Evolutionary conservation across 2,797 vertebrate genomes (phyloP).

Genomic region (Tenualosa ilisha): DNA sequence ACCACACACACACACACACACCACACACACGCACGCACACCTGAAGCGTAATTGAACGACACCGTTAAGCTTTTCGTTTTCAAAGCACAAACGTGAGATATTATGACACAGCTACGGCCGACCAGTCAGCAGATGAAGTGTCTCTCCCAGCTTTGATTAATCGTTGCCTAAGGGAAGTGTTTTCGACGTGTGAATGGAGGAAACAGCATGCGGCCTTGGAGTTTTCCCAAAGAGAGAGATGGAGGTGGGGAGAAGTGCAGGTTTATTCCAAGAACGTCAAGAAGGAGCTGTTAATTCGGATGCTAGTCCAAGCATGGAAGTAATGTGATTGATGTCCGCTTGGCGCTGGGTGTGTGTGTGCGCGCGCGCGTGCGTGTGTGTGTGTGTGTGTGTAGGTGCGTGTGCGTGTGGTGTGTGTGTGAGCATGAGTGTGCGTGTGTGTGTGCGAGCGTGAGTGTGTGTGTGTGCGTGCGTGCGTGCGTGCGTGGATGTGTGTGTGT

Average conservation of each 20-base stretch:
- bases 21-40: neutral
- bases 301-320: neutral
- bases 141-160: no score
- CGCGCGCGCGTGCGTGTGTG: no score
- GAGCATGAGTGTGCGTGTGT: no score
- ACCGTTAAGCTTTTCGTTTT: neutral
- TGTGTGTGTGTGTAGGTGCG: no score
- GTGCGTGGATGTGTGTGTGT: no score
- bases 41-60: neutral
- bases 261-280: neutral
- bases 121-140: neutral
- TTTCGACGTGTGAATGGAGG: neutral
- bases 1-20: neutral
- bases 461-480: no score
- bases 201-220: neutral
- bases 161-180: neutral
- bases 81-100: neutral
- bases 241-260: neutral
- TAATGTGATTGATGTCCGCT: neutral
- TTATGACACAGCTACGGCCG: no score
- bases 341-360: neutral
- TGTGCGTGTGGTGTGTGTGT: no score
- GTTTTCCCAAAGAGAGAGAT: neutral
- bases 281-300: neutral
- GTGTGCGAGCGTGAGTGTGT: no score